Base-by-base conservation (phyloP, 2,113 vertebrate species). In the Hippopotamus amphibius region DNA sequence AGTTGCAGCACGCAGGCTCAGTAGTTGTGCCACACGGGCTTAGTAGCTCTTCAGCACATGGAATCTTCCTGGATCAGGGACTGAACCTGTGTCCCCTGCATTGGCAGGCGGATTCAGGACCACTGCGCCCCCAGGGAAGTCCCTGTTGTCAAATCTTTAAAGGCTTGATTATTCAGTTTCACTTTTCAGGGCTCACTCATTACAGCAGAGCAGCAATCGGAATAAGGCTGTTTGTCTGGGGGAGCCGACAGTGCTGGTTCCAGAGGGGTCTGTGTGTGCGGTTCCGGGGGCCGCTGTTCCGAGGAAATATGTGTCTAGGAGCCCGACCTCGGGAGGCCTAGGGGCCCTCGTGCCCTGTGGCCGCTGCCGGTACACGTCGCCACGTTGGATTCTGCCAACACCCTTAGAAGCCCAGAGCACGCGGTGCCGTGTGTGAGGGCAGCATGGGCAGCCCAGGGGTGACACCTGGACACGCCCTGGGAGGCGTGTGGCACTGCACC, bases 231-330 rank as follows among this genome's bases (percentile, higher is more conserved):
- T 65, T 24, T 46, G 19, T 68, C 66, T 24, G 19, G 14, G 41
- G 9, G 61, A 84, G 30, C 41, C 2, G 0, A 2, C 19, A 77
- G 48, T 2, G 19, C 76, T 1, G 3, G 11, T 12, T n/a, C 50
- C 33, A 22, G 50, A n/a, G 76, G 50, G 11, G 2, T 11, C 0
- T 33, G 9, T 0, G 24, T 11, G 2, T 0, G 5, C 28, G 16
- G 2, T 13, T 43, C 41, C 28, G 7, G 1, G 41, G 12, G 71
- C 1, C 12, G 4, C 37, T 72, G 69, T 14, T 72, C 69, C 13
- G 21, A 12, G 69, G 69, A 72, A 21, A 26, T 11, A 3, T 0
- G 37, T 26, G 22, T 72, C 37, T 7, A 43, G 69, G 11, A 43
- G 21, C 37, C 69, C 11, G 6, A 21, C 69, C 7, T 21, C 12